phyloP scores from a whole-genome alignment of 2,888 invertebrate genomes.

The Tenthredo amoena region DNA sequence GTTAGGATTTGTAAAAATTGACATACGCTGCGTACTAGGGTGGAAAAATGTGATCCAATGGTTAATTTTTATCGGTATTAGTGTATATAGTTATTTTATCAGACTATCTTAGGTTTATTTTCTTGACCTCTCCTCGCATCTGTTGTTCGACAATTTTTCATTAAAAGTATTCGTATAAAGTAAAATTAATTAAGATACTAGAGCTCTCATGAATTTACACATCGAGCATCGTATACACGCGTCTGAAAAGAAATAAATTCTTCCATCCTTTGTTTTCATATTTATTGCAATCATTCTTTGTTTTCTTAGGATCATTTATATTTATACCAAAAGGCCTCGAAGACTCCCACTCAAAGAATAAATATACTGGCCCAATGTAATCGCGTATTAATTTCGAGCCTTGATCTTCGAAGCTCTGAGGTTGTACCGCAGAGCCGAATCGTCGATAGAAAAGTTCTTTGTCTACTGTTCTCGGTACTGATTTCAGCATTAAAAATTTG shows the following conservation, averaged over 20 bases:
- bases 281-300: not conserved
- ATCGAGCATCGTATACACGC: not conserved
- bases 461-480: too few species aligned
- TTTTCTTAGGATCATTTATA: not conserved
- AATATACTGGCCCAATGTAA: too few species aligned
- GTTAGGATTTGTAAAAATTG: not conserved
- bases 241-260: not conserved
- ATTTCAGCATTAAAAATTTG: too few species aligned
- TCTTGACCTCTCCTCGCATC: slow-evolving; percentile 11
- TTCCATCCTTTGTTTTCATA: not conserved
- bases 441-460: too few species aligned
- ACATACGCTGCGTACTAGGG: not conserved
- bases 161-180: not conserved
- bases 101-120: not conserved
- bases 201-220: not conserved
- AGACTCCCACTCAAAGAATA: too few species aligned
- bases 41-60: not conserved
- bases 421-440: too few species aligned
- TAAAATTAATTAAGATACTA: not conserved
- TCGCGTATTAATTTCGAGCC: too few species aligned
- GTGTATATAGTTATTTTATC: not conserved
- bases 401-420: too few species aligned
- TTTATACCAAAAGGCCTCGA: too few species aligned
- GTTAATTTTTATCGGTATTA: not conserved
- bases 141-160: not conserved